Conservation (phyloP, 1,140 invertebrate species). For the Ostrea denselamellosa region DNA sequence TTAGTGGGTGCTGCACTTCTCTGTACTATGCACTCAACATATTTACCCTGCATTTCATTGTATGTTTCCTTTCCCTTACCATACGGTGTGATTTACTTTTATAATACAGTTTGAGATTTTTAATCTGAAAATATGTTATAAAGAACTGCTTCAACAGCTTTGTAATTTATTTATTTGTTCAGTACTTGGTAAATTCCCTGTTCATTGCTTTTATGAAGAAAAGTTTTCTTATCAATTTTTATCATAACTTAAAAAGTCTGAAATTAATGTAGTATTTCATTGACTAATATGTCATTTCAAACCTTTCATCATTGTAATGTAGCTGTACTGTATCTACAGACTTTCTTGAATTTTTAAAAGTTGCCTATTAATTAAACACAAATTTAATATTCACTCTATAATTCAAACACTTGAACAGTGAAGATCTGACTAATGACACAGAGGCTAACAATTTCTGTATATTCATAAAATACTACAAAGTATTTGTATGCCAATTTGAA, state of each 20-base stretch:
- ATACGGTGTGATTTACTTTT: background rate
- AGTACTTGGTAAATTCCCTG: background rate
- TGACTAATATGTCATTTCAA: background rate
- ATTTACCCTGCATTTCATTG: background rate
- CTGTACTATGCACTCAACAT: background rate
- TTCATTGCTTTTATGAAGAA: background rate
- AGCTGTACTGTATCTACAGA: background rate
- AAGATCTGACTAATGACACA: conserved; percentile 20
- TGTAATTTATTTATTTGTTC: background rate
- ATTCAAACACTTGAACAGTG: background rate
- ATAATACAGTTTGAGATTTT: background rate
- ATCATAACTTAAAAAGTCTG: background rate
- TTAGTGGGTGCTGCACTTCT: conserved; percentile 18
- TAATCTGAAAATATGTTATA: background rate
- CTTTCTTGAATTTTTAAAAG: background rate
- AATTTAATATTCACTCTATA: background rate
- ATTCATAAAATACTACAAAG: background rate
- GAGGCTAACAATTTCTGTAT: background rate
- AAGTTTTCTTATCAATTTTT: background rate
- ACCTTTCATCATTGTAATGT: background rate
- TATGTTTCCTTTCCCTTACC: background rate
- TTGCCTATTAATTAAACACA: background rate
- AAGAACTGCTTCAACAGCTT: background rate
- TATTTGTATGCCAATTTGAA: background rate
- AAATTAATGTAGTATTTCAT: background rate